Percentiles rank a stretch among this genome's conserved stretches.
Evolutionary conservation across 2,888 invertebrate genomes (phyloP).

Genomic region (Drosophila subsilvestris): DNA sequence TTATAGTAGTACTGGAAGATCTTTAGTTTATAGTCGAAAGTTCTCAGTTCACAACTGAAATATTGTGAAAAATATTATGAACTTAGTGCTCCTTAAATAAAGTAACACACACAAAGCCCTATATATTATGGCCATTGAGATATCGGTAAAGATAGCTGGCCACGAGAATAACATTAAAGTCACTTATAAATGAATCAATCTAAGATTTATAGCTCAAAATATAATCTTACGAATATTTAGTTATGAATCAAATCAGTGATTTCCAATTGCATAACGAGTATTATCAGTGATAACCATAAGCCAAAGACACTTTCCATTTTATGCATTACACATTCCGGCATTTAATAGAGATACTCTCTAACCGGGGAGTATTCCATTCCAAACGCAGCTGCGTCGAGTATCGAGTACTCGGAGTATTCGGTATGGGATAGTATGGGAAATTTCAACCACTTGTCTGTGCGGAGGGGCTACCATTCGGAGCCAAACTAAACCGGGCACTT

Average conservation of each 20-base stretch:
- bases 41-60: no score
- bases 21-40: no score
- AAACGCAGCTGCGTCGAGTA: background rate
- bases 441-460: constrained; percentile 72
- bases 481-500: constrained; percentile 71
- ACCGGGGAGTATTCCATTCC: background rate
- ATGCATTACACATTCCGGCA: background rate
- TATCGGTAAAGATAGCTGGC: no score
- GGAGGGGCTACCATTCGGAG: constrained; percentile 38
- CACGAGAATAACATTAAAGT: no score
- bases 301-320: background rate
- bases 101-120: no score
- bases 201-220: background rate
- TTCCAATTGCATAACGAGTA: no score
- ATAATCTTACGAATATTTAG: background rate
- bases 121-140: no score
- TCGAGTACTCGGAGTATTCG: constrained; percentile 17
- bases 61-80: no score
- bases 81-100: no score
- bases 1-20: no score
- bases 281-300: background rate
- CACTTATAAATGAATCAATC: no score
- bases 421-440: constrained; percentile 60
- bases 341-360: background rate
- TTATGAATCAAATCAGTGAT: no score